Evolutionary conservation across 2,797 vertebrate genomes (phyloP), one percentile per base, ranked within the genome.

Genomic region (Fratercula arctica): DNA sequence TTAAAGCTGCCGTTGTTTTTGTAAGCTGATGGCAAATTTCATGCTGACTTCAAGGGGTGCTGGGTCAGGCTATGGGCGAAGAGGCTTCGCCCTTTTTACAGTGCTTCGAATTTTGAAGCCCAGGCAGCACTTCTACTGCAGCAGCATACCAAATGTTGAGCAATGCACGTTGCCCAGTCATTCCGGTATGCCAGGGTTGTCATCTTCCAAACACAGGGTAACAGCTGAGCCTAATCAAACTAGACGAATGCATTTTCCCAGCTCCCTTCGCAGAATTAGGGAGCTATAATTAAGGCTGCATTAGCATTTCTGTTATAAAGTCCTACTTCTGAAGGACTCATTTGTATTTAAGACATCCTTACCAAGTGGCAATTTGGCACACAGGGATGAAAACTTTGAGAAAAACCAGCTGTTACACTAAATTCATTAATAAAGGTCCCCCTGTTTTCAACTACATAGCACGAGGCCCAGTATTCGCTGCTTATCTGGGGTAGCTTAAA

Each of bases 171-270:
- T 80, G 66, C 64, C 77, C 76, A 31, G 66, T 66, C 73, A 68
- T 79, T 39, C 64, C 2, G 4, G 81, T 60, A 66, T 86, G 78
- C 70, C 89, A 87, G 61, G 31, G 37, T 11, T 74, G 68, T 50
- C 20, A 3, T 89, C 51, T 90, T 87, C 74, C 76, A 94, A 89
- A 91, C 45, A 63, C 68, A 95, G 89, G 61, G 54, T 77, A 85
- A 89, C 35, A 89, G 93, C 63, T 82, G 75, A 94, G 72, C 48
- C 72, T 94, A 95, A 95, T 75, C 73, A 70, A 92, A 95, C 57
- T 16, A 84, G 84, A 82, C 53, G 92, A 89, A 87, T 72, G 84
- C 77, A 91, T 91, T 92, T 88, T 46, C 60, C 84, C 48, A 90
- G 53, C 31, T 91, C 56, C 39, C 56, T 59, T 13, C 67, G 56